Evolutionary conservation across 2,797 vertebrate genomes (phyloP).

Genomic region (Sebastes goodei): DNA sequence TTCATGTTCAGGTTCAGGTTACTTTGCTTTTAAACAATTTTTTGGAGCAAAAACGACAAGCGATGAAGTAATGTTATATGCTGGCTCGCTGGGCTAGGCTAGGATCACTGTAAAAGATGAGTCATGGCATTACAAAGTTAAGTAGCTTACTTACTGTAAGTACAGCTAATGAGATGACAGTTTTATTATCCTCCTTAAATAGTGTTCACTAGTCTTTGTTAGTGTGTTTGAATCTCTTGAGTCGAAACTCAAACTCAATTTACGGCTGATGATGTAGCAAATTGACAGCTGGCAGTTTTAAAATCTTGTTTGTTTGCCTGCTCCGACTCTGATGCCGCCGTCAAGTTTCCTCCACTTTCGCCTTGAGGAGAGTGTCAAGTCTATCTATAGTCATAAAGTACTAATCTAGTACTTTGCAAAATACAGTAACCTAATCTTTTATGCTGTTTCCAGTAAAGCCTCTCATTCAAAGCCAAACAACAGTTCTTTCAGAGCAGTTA

Average conservation of each 20-base stretch:
- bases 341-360: neutral
- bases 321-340: neutral
- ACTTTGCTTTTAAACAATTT: neutral
- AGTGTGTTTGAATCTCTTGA: neutral
- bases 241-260: neutral
- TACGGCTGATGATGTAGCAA: neutral
- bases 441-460: neutral
- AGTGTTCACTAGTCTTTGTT: neutral
- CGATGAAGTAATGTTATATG: neutral
- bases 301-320: neutral
- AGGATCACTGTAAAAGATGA: constrained; percentile 5
- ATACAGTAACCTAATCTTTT: neutral
- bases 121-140: constrained; percentile 1
- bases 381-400: neutral
- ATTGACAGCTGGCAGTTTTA: neutral
- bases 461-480: neutral
- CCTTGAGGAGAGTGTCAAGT: neutral
- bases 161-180: neutral
- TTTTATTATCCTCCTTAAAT: neutral
- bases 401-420: neutral
- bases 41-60: neutral
- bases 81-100: neutral
- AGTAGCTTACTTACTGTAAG: constrained; percentile 5
- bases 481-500: neutral
- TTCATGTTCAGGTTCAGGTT: neutral